phyloP scores from a whole-genome alignment of 2,888 invertebrate species.

The Scrobipalpa atriplicella region DNA sequence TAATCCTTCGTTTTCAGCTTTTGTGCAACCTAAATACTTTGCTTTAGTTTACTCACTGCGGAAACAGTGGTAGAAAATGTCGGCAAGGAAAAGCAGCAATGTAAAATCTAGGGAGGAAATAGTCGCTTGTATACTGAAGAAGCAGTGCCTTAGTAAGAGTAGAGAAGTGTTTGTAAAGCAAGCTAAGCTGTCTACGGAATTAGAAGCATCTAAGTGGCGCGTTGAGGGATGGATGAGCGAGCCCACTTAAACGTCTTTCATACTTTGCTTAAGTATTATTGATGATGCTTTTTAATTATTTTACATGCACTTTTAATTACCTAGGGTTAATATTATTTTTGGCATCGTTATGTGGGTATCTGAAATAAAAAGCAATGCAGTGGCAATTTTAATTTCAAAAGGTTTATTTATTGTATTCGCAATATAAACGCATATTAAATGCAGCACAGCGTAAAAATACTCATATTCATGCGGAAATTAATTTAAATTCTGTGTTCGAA shows the following conservation, averaged over 20 bases:
- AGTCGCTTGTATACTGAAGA: background rate
- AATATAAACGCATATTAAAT: background rate
- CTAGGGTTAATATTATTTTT: no score
- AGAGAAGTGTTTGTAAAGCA: constrained; percentile 41
- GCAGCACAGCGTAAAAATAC: background rate
- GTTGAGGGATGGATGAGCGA: constrained; percentile 35
- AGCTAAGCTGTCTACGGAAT: constrained; percentile 48
- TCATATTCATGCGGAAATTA: background rate
- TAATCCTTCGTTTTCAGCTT: constrained; percentile 17
- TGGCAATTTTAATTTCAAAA: background rate
- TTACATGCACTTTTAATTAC: no score
- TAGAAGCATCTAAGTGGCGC: constrained; percentile 38
- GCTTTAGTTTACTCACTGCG: background rate
- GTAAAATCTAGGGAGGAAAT: background rate
- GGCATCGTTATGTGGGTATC: no score
- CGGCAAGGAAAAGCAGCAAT: background rate
- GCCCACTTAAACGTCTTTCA: constrained; percentile 41
- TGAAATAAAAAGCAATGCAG: background rate
- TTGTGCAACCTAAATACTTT: background rate
- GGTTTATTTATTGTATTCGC: background rate
- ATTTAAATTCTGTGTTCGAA: background rate
- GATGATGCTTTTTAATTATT: background rate
- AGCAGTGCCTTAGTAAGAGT: constrained; percentile 5
- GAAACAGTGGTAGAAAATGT: background rate
- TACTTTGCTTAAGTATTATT: background rate